Evolutionary conservation across 1,140 invertebrate species (phyloP), one percentile per base, ranked within the genome.

Genomic region (Aphaenogaster floridana): DNA sequence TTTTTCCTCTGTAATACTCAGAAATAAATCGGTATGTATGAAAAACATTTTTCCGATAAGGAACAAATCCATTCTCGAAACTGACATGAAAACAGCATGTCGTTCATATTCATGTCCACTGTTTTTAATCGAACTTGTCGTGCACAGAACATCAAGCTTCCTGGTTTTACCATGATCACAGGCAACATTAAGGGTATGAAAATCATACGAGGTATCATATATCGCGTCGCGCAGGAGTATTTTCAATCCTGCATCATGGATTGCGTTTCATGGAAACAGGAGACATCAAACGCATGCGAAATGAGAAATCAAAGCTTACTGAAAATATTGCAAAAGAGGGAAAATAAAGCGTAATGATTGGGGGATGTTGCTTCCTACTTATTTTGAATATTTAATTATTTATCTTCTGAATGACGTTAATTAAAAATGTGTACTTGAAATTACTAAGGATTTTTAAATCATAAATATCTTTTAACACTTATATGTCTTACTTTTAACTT

Each of bases 111-210:
- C 68, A 61, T 39, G 28, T 84, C 17, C 54, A 61, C 28, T 57
- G 54, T 76, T 84, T 83, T 84, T 84, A 84, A 84, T 84, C 69
- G 42, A 61, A 84, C 54, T 61, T 84, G 68, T 59, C 52, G 34
- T 61, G 13, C 69, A 48, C 17, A 42, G 68, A 74, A 74, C 54
- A 76, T 76, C 80, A 63, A 61, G 54, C 57, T 50, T 84, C 28
- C 80, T 61, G 39, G 28, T 50, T 84, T 84, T 61, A 84, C 28
- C 13, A 7, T 76, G 80, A 84, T 76, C 69, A 76, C 45, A 84
- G 34, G 54, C 15, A 74, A 84, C 69, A 84, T 84, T 84, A 84
- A 84, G 45, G 80, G 42, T 76, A 84, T 76, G 80, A 84, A 84
- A 84, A 76, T 84, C 80, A 84, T 50, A 84, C 34, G n/a, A 48